A percentile compares a stretch with the other conserved stretches of the same genome.
phyloP scores from a whole-genome alignment of 2,888 invertebrate species.

The Nemoura dubitans region DNA sequence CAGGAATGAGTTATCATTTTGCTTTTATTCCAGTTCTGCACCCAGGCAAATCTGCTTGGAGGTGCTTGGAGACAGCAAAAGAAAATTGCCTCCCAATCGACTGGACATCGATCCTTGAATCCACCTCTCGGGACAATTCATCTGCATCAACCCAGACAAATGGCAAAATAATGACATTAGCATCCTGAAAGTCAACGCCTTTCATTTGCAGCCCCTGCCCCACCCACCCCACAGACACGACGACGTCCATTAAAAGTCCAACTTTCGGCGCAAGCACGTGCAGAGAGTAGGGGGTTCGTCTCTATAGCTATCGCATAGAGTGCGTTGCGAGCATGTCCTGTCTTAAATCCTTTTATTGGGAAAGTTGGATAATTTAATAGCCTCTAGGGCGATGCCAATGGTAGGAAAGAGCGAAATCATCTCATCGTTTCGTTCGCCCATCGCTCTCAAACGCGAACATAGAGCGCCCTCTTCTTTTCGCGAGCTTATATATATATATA shows the following conservation, averaged over 20 bases:
- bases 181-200: not conserved
- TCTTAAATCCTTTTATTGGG: conserved; percentile 7
- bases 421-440: not conserved
- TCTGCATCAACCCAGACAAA: not conserved
- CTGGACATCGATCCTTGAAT: not conserved
- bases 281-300: not conserved
- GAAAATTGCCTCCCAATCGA: not conserved
- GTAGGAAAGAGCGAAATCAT: conserved; percentile 3
- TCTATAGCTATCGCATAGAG: not conserved
- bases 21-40: too few relatives aligned
- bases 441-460: not conserved
- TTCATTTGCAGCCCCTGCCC: not conserved
- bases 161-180: not conserved
- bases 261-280: not conserved
- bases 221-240: not conserved
- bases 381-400: conserved; percentile 4
- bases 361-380: conserved; percentile 7
- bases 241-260: not conserved
- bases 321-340: not conserved
- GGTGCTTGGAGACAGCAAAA: not conserved
- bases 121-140: not conserved
- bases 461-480: not conserved
- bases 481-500: not conserved
- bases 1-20: too few relatives aligned
- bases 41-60: not conserved